A percentile compares a stretch with the other conserved stretches of the same genome.
These are phyloP conservation scores for Okamejei kenojei DNA, from an alignment of 2,797 vertebrate species.

Conservation along the genomic window DNA sequence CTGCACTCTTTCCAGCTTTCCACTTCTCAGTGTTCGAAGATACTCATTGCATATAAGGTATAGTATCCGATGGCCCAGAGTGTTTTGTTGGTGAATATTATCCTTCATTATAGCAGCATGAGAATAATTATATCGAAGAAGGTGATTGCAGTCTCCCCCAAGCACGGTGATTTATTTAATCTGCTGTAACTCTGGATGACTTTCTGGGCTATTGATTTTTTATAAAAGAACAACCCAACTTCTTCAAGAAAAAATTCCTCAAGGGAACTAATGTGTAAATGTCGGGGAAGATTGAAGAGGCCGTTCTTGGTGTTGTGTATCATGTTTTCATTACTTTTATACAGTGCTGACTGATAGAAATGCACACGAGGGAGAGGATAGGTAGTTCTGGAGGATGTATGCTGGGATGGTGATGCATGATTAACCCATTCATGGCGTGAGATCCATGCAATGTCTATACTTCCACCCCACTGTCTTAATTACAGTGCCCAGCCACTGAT, in stretches of 20 bases:
- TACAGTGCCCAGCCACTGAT: too few species aligned
- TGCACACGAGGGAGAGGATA: too few species aligned
- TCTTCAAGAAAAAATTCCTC: neutral
- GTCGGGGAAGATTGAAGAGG: neutral
- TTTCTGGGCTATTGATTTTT: neutral
- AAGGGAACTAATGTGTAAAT: neutral
- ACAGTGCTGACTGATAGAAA: neutral
- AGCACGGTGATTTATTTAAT: neutral
- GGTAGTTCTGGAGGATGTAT: too few species aligned
- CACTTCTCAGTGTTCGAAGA: neutral
- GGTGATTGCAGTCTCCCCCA: neutral
- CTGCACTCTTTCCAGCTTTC: too few species aligned
- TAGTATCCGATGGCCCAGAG: too few species aligned
- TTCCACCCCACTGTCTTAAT: too few species aligned
- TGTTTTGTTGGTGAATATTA: neutral
- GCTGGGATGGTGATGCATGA: too few species aligned
- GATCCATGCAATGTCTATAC: too few species aligned
- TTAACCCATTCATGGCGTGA: too few species aligned
- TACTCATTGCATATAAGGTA: neutral
- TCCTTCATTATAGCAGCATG: neutral
- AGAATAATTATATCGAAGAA: neutral
- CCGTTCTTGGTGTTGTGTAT: neutral
- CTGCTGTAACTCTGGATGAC: neutral
- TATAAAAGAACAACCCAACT: neutral
- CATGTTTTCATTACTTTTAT: neutral